Base-by-base conservation (phyloP, 2,888 invertebrate species). In the Dilophus febrilis region DNA sequence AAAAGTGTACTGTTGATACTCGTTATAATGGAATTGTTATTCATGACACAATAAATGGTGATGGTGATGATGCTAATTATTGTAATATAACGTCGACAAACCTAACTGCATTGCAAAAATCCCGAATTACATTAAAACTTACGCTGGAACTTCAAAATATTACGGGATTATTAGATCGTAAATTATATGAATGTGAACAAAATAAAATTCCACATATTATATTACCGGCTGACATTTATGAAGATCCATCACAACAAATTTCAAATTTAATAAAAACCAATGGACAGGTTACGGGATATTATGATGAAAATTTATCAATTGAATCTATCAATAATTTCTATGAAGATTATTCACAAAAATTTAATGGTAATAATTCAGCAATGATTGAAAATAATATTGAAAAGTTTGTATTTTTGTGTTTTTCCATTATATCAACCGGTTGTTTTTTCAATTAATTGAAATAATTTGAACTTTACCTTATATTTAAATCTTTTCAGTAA, bases 311-410 rank as follows among this genome's bases (percentile, higher is more conserved):
- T 38, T 28, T 33, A 8, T 14, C 29, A 1, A 28, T 31, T 11
- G 42, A 40, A 12, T 32, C 37, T 26, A 28, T 46, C 3, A 40
- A 41, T 19, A 28, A 41, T 11, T 44, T 46, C 19, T 46, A 43
- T 31, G 44, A 38, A 31, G 43, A 42, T 33, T 46, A 42, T 35
- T 28, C 44, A 27, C 46, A 44, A 18, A 32, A 7, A 32, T 32
- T 32, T 4, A 11, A 13, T 29, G n/a, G n/a, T n/a, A n/a, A n/a
- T n/a, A n/a, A n/a, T n/a, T n/a, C n/a, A n/a, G n/a, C n/a, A n/a
- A n/a, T n/a, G n/a, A n/a, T n/a, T n/a, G n/a, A n/a, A n/a, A n/a
- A n/a, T n/a, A n/a, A n/a, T n/a, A n/a, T n/a, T n/a, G n/a, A n/a
- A n/a, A n/a, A n/a, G n/a, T n/a, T n/a, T n/a, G n/a, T n/a, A n/a